Conservation (phyloP, 2,888 invertebrate species). For the Mythimna loreyi region DNA sequence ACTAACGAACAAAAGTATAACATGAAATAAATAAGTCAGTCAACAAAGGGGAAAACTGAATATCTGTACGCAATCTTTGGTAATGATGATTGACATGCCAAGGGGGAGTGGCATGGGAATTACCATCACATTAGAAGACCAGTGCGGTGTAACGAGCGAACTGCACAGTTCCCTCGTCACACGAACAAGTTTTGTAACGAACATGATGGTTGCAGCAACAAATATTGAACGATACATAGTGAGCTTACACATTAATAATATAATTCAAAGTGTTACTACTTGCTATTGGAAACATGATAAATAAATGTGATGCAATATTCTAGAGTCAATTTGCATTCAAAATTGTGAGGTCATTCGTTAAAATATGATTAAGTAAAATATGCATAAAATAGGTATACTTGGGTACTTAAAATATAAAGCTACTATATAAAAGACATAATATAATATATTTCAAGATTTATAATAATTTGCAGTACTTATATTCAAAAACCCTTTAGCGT, state of each 20-base stretch:
- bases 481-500: conserved; percentile 7
- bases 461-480: background rate
- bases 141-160: conserved; percentile 82
- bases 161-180: conserved; percentile 84
- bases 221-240: conserved; percentile 49
- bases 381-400: conserved; percentile 6
- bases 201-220: conserved; percentile 83
- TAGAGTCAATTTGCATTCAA: conserved; percentile 7
- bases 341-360: conserved; percentile 10
- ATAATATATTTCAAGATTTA: background rate
- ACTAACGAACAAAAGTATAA: conserved; percentile 16
- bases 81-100: conserved; percentile 86
- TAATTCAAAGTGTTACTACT: conserved; percentile 28
- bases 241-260: conserved; percentile 44
- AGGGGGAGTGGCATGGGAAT: conserved; percentile 64
- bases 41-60: conserved; percentile 87
- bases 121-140: conserved; percentile 69
- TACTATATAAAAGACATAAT: conserved; percentile 5
- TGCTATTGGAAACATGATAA: conserved; percentile 26
- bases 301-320: conserved; percentile 45
- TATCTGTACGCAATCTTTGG: conserved; percentile 84
- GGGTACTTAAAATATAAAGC: conserved; percentile 7
- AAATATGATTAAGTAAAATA: conserved; percentile 18
- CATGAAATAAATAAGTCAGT: conserved; percentile 71
- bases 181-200: conserved; percentile 68